Conservation (phyloP, 2,797 vertebrate genomes). For the Pogoniulus pusillus region DNA sequence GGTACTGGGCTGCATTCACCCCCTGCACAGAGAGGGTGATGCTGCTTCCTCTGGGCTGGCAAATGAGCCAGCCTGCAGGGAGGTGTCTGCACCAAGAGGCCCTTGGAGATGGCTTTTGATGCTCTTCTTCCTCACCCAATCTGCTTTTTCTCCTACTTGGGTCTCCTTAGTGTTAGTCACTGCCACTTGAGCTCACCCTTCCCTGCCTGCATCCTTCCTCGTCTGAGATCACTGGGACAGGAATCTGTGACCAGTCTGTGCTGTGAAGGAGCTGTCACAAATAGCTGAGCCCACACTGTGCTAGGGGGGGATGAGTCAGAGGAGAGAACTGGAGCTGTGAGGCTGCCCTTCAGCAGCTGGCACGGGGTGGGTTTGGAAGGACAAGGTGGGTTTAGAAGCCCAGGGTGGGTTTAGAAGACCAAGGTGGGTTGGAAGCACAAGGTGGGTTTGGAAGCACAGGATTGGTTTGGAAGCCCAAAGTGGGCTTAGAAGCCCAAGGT, state of each 20-base stretch:
- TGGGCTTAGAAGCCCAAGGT: too few relatives aligned
- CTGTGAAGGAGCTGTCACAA: not conserved
- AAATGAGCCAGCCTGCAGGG: not conserved
- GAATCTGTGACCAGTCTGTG: not conserved
- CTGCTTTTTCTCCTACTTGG: not conserved
- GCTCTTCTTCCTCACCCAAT: not conserved
- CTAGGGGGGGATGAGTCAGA: accelerated
- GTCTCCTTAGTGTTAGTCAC: not conserved
- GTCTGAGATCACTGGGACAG: not conserved
- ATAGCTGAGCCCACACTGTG: not conserved
- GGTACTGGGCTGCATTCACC: not conserved
- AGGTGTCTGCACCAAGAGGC: not conserved
- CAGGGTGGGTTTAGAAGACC: not conserved
- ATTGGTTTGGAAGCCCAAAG: too few relatives aligned
- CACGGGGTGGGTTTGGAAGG: too few relatives aligned
- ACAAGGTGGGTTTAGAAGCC: not conserved
- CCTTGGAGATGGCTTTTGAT: not conserved
- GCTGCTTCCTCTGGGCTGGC: not conserved
- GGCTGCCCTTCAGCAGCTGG: not conserved
- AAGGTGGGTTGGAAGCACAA: too few relatives aligned
- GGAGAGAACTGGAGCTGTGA: not conserved
- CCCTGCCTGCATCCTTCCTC: not conserved
- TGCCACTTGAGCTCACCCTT: accelerated
- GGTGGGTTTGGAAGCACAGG: too few relatives aligned
- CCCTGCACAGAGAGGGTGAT: accelerated